Percentiles rank a stretch among this genome's conserved stretches.
These are phyloP conservation scores for Halictus ligatus DNA, from an alignment of 2,888 invertebrate genomes.

Conservation along the genomic window DNA sequence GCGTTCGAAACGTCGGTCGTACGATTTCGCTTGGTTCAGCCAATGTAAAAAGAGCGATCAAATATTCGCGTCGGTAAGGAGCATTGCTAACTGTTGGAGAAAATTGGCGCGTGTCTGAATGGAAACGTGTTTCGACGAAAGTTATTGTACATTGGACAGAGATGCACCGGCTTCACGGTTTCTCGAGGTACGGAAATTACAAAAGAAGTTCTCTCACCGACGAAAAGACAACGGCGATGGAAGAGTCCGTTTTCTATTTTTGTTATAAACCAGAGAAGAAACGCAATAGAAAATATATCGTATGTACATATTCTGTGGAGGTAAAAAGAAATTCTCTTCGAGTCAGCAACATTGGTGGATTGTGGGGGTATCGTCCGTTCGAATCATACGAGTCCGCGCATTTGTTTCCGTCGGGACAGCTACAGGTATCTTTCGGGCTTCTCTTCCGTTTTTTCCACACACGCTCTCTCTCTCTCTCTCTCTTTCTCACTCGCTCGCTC, in stretches of 20 bases:
- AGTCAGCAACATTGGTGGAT: slow-evolving; percentile 50
- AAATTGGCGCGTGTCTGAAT: slow-evolving; percentile 12
- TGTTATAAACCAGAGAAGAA: slow-evolving; percentile 23
- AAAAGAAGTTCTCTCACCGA: slow-evolving; percentile 35
- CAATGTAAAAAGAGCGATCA: slow-evolving; percentile 15
- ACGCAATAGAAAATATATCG: slow-evolving; percentile 56
- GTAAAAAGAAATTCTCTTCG: slow-evolving; percentile 38
- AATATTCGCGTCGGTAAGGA: slow-evolving; percentile 27
- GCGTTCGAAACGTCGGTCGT: neutral
- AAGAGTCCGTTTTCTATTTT: slow-evolving; percentile 15
- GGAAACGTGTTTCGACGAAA: slow-evolving; percentile 31
- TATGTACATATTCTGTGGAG: slow-evolving; percentile 54
- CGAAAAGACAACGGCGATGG: slow-evolving; percentile 24
- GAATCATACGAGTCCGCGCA: slow-evolving; percentile 50
- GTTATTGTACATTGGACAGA: slow-evolving; percentile 51
- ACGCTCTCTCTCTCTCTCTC: slow-evolving; percentile 5
- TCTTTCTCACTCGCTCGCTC: neutral
- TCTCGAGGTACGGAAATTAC: slow-evolving; percentile 35
- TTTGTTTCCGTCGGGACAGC: slow-evolving; percentile 51
- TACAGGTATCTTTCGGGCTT: slow-evolving; percentile 51
- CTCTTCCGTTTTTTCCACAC: slow-evolving; percentile 1
- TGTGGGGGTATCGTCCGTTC: slow-evolving; percentile 44
- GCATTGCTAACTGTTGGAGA: slow-evolving; percentile 56
- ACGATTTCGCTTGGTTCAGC: neutral
- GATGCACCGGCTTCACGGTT: slow-evolving; percentile 13